Percentiles rank a stretch among this genome's conserved stretches.
These are phyloP conservation scores for Promerops cafer DNA, from an alignment of 2,113 vertebrate genomes.

Conservation along the genomic window DNA sequence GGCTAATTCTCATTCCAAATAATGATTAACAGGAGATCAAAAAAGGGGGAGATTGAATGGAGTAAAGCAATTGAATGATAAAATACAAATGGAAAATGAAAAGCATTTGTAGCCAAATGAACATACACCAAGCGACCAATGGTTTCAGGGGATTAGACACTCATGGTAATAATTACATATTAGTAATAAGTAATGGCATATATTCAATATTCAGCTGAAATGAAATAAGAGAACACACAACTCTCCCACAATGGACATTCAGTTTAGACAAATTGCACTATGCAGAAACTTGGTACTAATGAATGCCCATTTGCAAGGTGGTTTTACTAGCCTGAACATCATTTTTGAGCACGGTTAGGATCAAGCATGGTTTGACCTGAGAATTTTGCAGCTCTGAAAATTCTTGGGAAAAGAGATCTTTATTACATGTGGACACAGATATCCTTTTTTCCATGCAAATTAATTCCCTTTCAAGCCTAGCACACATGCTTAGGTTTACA, in stretches of 20 bases:
- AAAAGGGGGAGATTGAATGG: background rate
- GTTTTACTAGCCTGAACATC: background rate
- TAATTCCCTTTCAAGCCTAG: background rate
- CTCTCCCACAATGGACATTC: background rate
- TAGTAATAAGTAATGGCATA: background rate
- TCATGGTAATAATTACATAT: conserved; percentile 4
- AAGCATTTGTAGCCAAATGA: conserved; percentile 7
- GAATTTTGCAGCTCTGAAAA: background rate
- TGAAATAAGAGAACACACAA: background rate
- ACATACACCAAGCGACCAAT: background rate
- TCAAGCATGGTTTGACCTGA: background rate
- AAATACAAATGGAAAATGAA: conserved; percentile 23
- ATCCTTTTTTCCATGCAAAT: background rate
- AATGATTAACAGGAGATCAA: conserved; percentile 30
- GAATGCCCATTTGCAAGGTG: background rate
- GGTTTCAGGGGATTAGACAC: background rate
- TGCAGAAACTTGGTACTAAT: background rate
- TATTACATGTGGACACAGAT: background rate
- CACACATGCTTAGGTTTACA: background rate
- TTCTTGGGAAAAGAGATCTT: background rate
- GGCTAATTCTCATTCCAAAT: conserved; percentile 51
- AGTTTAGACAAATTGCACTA: background rate
- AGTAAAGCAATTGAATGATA: conserved; percentile 50
- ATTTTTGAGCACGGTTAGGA: background rate
- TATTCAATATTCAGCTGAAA: background rate